phyloP scores from a whole-genome alignment of 2,113 vertebrate species.

The Aptenodytes forsteri region DNA sequence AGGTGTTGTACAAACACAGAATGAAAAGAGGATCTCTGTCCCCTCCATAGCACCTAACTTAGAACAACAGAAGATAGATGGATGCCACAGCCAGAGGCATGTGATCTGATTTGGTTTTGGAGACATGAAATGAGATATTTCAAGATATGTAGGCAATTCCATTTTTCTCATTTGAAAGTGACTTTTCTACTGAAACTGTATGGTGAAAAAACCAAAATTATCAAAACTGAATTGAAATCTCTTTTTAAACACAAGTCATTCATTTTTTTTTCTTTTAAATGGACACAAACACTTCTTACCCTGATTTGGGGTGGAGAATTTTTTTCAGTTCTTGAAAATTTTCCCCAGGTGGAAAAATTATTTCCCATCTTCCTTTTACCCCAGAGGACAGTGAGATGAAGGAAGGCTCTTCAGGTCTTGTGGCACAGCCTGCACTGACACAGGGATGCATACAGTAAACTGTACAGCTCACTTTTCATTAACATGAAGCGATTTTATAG shows the following conservation, averaged over 20 bases:
- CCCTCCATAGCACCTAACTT: background rate
- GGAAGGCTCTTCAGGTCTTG: background rate
- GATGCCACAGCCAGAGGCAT: background rate
- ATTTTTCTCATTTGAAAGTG: background rate
- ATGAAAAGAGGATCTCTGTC: background rate
- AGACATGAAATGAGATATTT: background rate
- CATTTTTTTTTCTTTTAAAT: background rate
- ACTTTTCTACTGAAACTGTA: background rate
- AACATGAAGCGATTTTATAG: background rate
- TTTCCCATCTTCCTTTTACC: background rate
- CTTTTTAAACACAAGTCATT: background rate
- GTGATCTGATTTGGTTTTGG: background rate
- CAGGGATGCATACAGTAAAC: background rate
- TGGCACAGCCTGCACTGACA: background rate
- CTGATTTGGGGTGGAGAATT: background rate
- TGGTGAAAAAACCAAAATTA: fast-evolving
- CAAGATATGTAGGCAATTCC: background rate
- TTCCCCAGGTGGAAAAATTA: background rate
- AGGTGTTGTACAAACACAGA: background rate
- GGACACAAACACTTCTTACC: background rate
- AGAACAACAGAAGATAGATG: background rate
- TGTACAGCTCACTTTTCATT: background rate
- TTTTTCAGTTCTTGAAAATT: background rate
- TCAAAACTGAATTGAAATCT: background rate
- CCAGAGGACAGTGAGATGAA: background rate